Conservation (phyloP, 2,113 vertebrate species). For the Corythornis cristatus region DNA sequence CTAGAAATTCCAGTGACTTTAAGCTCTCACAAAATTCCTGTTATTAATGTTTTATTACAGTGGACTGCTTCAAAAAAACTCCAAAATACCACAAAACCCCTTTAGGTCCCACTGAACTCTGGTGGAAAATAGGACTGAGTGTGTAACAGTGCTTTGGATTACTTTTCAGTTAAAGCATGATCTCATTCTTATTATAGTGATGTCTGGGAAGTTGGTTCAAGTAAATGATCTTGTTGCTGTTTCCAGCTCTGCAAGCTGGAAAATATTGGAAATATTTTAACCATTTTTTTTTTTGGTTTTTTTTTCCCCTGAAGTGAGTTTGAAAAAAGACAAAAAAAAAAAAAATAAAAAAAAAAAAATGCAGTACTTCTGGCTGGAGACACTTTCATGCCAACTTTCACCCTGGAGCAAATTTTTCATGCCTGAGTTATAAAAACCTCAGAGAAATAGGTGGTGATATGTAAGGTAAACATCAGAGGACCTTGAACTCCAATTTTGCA, state of each 20-base stretch:
- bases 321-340: not conserved
- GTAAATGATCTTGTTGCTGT: not conserved
- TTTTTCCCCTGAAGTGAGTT: not conserved
- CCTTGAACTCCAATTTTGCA: constrained; percentile 54
- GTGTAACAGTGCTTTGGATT: not conserved
- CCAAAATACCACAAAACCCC: not conserved
- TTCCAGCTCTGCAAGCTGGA: not conserved
- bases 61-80: not conserved
- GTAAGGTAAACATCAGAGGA: constrained; percentile 58
- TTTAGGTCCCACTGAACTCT: not conserved
- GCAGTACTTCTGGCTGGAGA: constrained; percentile 1
- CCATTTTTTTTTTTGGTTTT: not conserved
- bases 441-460: constrained; percentile 58
- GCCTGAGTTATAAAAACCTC: constrained; percentile 64
- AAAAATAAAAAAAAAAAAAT: not conserved
- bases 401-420: constrained; percentile 66
- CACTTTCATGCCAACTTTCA: constrained; percentile 46
- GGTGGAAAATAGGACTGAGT: not conserved
- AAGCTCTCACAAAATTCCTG: not conserved
- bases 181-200: not conserved
- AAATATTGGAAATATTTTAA: not conserved
- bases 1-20: constrained; percentile 26
- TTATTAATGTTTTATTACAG: not conserved
- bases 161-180: not conserved
- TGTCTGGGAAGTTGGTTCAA: not conserved